phyloP scores from a whole-genome alignment of 2,888 invertebrate genomes.

The Lasioglossum vierecki region DNA sequence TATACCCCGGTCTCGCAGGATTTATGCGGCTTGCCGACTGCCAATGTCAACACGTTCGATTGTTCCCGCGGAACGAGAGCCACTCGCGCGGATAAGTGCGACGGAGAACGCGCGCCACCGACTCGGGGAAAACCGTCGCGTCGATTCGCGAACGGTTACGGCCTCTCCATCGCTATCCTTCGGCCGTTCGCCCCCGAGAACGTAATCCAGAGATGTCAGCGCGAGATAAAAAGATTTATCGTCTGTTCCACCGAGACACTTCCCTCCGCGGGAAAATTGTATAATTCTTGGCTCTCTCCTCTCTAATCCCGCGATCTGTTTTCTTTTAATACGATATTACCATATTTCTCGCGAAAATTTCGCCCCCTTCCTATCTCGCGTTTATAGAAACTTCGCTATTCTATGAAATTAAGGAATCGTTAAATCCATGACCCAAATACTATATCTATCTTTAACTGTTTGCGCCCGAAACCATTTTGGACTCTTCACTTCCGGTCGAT shows the following conservation, averaged over 20 bases:
- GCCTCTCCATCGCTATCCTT: not conserved
- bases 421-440: too few species aligned
- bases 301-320: slow-evolving; percentile 1
- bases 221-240: slow-evolving; percentile 10
- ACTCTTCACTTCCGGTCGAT: too few species aligned
- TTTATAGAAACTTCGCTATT: not conserved
- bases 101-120: slow-evolving; percentile 1
- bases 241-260: not conserved
- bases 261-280: not conserved
- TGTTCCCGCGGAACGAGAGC: slow-evolving; percentile 58
- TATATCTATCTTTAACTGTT: too few species aligned
- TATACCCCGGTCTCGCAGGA: slow-evolving; percentile 53
- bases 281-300: not conserved
- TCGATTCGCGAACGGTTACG: not conserved
- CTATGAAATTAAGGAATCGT: not conserved
- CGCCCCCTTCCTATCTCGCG: too few species aligned
- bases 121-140: not conserved
- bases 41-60: slow-evolving; percentile 68
- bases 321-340: slow-evolving; percentile 7
- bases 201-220: slow-evolving; percentile 17
- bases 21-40: slow-evolving; percentile 58
- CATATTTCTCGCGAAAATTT: not conserved
- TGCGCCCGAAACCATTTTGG: too few species aligned
- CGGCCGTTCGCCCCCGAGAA: not conserved
- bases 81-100: slow-evolving; percentile 35